Conservation (phyloP, 1,140 invertebrate genomes). For the Lasioglossum albipes region DNA sequence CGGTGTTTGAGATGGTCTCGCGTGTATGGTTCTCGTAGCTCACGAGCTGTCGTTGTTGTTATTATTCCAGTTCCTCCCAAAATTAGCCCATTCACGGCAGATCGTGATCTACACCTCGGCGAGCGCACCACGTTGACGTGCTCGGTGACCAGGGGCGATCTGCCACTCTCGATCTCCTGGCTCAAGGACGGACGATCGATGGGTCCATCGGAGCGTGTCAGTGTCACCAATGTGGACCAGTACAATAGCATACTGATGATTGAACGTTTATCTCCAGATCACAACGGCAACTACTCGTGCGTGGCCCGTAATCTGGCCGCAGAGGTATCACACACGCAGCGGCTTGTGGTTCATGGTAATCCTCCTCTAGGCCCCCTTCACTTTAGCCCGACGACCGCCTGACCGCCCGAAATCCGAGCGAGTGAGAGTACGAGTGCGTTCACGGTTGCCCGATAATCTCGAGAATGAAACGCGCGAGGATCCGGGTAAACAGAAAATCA, state of each 20-base stretch:
- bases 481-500: neutral
- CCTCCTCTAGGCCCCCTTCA: constrained; percentile 75
- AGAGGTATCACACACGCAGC: constrained; percentile 86
- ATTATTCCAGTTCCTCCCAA: constrained; percentile 88
- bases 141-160: constrained; percentile 88
- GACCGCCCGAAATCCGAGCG: constrained; percentile 71
- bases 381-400: constrained; percentile 72
- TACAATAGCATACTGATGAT: constrained; percentile 90
- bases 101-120: constrained; percentile 87
- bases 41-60: constrained; percentile 62
- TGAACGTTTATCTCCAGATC: constrained; percentile 87
- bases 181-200: constrained; percentile 86
- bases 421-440: constrained; percentile 60
- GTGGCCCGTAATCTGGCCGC: constrained; percentile 87
- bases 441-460: constrained; percentile 40
- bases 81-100: constrained; percentile 88
- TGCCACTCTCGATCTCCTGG: constrained; percentile 88
- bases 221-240: constrained; percentile 87
- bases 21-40: constrained; percentile 41
- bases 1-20: constrained; percentile 29
- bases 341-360: constrained; percentile 91
- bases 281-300: constrained; percentile 90
- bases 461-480: constrained; percentile 51
- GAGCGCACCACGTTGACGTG: constrained; percentile 88
- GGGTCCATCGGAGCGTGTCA: constrained; percentile 83